Base-by-base conservation (phyloP, 1,140 invertebrate species). In the Halotydeus destructor region DNA sequence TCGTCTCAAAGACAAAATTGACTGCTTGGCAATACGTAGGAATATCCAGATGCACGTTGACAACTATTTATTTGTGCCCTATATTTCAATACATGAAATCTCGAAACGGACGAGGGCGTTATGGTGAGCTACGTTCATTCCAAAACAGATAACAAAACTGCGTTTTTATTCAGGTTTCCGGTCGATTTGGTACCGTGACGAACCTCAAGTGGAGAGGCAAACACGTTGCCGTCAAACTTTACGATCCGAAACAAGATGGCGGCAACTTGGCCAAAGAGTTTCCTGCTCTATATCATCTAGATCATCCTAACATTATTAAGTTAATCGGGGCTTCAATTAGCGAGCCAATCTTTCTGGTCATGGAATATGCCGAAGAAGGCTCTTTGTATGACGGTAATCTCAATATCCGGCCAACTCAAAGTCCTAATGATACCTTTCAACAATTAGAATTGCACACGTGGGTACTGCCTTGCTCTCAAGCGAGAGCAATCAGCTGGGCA, bases 291-390 rank as follows among this genome's bases (percentile, higher is more conserved):
- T 88, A 84, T 16, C 64, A 85, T 53, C 80, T 94, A 1, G 71
- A 69, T 34, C 89, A 97, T 68, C 74, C 74, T 4, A 96, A 96
- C 61, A 97, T 97, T 54, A 80, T 96, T 22, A 75, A 76, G 52
- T 58, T 96, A n/a, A 85, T 86, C 68, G 88, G 85, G 43, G 83
- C 82, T 3, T 86, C 79, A 54, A 56, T 54, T 16, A n/a, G 18
- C 5, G 41, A 44, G 3, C 68, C 74, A 35, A n/a, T n/a, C n/a
- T 91, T 82, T 60, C 66, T 96, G 43, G 80, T 96, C 6, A 94
- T 97, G 85, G 89, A 97, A 60, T 96, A 84, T 70, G 88, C 88
- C 5, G 88, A 96, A 66, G 82, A 83, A 43, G 89, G 89, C 25
- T 93, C 86, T 4, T 62, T 97, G n/a, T 89, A 89, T 57, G 85